Percentiles rank a stretch among this genome's conserved stretches.
Evolutionary conservation across 2,797 vertebrate genomes (phyloP).

Genomic region (Sternotherus odoratus): DNA sequence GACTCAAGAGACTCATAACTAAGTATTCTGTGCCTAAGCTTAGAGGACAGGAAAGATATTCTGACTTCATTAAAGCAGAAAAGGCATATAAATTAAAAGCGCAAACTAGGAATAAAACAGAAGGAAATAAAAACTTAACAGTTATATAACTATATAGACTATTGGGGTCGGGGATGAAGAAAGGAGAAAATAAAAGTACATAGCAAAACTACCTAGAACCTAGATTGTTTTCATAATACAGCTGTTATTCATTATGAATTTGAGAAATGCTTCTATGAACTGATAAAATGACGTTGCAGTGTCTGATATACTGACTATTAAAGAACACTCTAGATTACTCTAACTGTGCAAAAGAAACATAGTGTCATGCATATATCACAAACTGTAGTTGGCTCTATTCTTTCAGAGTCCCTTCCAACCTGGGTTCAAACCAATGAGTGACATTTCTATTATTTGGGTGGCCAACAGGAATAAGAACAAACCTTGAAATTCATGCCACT

Average conservation of each 20-base stretch:
- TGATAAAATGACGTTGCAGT: background rate
- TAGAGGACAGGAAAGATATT: background rate
- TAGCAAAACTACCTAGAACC: background rate
- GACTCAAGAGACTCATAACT: slow-evolving; percentile 2
- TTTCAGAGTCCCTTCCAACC: background rate
- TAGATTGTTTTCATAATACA: background rate
- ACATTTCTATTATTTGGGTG: background rate
- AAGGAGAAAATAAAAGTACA: background rate
- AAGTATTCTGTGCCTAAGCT: background rate
- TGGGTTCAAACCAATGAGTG: background rate
- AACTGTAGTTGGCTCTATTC: background rate
- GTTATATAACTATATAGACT: background rate
- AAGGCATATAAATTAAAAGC: background rate
- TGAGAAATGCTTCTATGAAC: background rate
- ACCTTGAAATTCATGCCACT: background rate
- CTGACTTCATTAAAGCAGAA: background rate
- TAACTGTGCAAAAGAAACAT: background rate
- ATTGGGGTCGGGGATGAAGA: background rate
- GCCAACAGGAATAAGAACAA: background rate
- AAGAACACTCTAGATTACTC: background rate
- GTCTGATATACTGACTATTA: background rate
- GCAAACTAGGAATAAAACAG: background rate
- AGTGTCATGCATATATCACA: background rate
- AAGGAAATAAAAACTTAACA: background rate
- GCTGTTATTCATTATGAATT: background rate